These are phyloP conservation scores for Nothobranchius furzeri DNA, from an alignment of 2,113 vertebrate genomes.

Conservation along the genomic window DNA sequence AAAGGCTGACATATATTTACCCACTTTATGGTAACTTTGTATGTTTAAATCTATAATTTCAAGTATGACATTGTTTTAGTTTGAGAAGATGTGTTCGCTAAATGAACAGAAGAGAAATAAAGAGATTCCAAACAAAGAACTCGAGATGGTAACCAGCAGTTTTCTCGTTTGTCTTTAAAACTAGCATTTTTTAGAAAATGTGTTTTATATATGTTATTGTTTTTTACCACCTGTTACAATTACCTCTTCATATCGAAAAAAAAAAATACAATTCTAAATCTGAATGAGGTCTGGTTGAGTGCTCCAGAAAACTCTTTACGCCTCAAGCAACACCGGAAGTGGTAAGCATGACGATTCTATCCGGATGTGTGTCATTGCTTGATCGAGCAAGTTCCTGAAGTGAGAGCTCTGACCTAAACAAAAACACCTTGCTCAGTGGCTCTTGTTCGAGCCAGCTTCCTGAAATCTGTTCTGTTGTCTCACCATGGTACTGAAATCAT, in stretches of 20 bases:
- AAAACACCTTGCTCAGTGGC: conserved; percentile 10
- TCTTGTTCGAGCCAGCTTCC: neutral
- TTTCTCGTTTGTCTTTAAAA: neutral
- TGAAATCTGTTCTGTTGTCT: neutral
- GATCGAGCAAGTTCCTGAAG: conserved; percentile 19
- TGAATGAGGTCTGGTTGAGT: neutral
- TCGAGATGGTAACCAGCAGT: conserved; percentile 17
- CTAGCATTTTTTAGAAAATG: too few species aligned
- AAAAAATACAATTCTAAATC: neutral
- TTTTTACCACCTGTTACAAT: neutral
- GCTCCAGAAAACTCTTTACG: neutral
- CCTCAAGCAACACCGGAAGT: conserved; percentile 51
- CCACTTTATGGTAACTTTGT: too few species aligned
- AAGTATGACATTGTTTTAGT: too few species aligned
- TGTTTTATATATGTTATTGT: too few species aligned
- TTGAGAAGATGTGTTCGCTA: too few species aligned
- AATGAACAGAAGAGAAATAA: too few species aligned
- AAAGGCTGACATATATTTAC: too few species aligned
- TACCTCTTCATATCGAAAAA: too few species aligned
- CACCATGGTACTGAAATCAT: conserved; percentile 61
- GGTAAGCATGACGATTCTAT: neutral
- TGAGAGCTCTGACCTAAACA: conserved; percentile 54
- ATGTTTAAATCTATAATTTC: too few species aligned
- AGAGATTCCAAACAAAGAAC: conserved; percentile 24
- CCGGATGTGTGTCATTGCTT: conserved; percentile 21